These are phyloP conservation scores for Agapornis roseicollis DNA, from an alignment of 2,113 vertebrate species.

Conservation along the genomic window DNA sequence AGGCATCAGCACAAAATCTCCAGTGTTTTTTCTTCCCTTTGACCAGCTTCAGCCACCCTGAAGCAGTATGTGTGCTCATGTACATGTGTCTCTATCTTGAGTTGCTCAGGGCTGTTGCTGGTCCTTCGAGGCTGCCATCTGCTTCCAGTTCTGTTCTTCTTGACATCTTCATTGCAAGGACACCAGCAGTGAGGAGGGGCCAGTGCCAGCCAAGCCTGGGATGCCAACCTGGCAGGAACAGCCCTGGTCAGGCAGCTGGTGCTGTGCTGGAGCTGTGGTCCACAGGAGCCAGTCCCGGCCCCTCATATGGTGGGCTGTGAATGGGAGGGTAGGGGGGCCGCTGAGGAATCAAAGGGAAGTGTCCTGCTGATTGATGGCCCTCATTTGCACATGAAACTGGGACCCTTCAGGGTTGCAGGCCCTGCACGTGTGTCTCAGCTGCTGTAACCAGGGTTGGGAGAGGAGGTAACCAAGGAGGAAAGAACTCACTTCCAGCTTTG, in stretches of 20 bases:
- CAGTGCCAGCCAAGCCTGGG: background rate
- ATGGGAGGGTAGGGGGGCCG: background rate
- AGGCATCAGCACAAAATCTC: background rate
- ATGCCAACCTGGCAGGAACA: conserved; percentile 38
- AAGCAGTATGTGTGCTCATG: background rate
- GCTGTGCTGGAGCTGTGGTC: background rate
- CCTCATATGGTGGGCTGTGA: conserved; percentile 30
- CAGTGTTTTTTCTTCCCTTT: background rate
- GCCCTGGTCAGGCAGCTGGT: background rate
- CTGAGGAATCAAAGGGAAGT: conserved; percentile 33
- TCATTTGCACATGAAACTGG: conserved; percentile 68
- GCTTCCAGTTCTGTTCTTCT: background rate
- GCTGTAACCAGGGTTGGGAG: background rate
- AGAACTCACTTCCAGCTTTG: background rate
- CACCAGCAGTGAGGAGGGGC: conserved; percentile 26
- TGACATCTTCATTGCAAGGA: conserved; percentile 13
- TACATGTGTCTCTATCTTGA: background rate
- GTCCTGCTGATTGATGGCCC: conserved; percentile 60
- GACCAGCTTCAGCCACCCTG: background rate
- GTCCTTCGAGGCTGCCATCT: conserved; percentile 21
- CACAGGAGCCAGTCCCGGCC: background rate
- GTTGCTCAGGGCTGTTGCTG: background rate
- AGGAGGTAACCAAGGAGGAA: background rate
- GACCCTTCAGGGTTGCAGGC: conserved; percentile 26
- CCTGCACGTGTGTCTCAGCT: conserved; percentile 39